Evolutionary conservation across 2,113 vertebrate species (phyloP), one percentile per base, ranked within the genome.

Genomic region (Chaenocephalus aceratus): DNA sequence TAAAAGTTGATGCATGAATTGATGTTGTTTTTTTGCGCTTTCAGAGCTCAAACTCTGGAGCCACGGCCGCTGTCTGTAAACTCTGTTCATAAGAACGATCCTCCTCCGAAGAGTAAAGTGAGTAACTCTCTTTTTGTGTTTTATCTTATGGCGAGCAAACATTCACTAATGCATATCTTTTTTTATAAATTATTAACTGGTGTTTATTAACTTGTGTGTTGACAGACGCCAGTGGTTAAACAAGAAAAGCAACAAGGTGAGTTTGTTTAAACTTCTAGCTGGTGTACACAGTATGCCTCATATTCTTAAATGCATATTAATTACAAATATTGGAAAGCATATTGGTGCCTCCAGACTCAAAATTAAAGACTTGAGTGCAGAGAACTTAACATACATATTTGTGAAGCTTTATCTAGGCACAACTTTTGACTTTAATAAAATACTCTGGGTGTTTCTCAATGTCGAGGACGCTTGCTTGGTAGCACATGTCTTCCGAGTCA

Each of bases 211-310:
- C 16, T 70, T 76, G 12, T 86, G 41, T 88, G n/a, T 75, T 65
- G 10, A 15, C 74, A 94, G 91, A 58, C 26, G 0, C 3, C 58
- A 0, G 73, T 69, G 3, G 59, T 16, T 6, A 86, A 86, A 76
- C 21, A 1, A 41, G 83, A 80, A 18, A 91, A 85, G 45, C 72
- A 82, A 11, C 11, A 68, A 72, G 86, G 92, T 91, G 59, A 75
- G 90, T 87, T 61, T 65, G 8, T 68, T 68, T 63, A 3, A 36
- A 10, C 36, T 41, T 41, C 36, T 7, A 41, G 36, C 36, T 41
- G 10, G 23, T 51, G 46, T 49, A 30, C 63, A 26, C 45, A 26
- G 13, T 14, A 14, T 9, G 61, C 2, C 1, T n/a, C 18, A 5
- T 61, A n/a, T 21, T 18, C 41, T 62, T 21, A 62, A 62, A 44